Percentiles rank a stretch among this genome's conserved stretches.
phyloP scores from a whole-genome alignment of 2,797 vertebrate genomes.

The Centroberyx gerrardi region DNA sequence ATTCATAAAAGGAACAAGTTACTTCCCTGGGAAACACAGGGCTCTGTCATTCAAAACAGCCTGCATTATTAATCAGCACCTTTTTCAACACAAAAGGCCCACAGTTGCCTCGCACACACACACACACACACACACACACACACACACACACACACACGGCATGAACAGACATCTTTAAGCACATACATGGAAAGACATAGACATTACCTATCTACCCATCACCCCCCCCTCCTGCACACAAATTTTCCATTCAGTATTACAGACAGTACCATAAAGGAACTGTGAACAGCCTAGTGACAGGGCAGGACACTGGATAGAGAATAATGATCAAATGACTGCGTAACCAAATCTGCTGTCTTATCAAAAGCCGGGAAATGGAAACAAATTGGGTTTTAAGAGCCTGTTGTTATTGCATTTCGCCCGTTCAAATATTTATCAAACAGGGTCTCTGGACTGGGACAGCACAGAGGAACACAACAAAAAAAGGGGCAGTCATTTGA shows the following conservation, averaged over 20 bases:
- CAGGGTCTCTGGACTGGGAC: slow-evolving; percentile 39
- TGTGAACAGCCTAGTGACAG: slow-evolving; percentile 35
- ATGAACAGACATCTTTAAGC: slow-evolving; percentile 19
- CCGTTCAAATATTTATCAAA: slow-evolving; percentile 73
- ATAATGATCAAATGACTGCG: slow-evolving; percentile 57
- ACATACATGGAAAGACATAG: slow-evolving; percentile 10
- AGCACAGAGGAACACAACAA: slow-evolving; percentile 28
- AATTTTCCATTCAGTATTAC: slow-evolving; percentile 40
- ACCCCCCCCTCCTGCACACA: slow-evolving; percentile 23
- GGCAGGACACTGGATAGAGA: slow-evolving; percentile 43
- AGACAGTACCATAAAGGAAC: slow-evolving; percentile 35
- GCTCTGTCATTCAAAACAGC: slow-evolving; percentile 74
- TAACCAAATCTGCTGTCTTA: slow-evolving; percentile 69
- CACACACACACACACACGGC: background rate
- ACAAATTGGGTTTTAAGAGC: slow-evolving; percentile 69
- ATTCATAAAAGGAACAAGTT: slow-evolving; percentile 84
- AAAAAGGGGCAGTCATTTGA: slow-evolving; percentile 39
- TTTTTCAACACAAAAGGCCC: slow-evolving; percentile 64
- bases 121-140: background rate
- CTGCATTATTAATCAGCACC: slow-evolving; percentile 79
- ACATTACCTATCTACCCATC: slow-evolving; percentile 37
- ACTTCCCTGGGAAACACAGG: slow-evolving; percentile 74
- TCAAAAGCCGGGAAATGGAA: slow-evolving; percentile 71
- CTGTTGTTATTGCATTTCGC: slow-evolving; percentile 69
- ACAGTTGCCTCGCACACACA: slow-evolving; percentile 24